Percentiles rank a stretch among this genome's conserved stretches.
Conservation (phyloP, 1,140 invertebrate species). For the Ladona fulva region DNA sequence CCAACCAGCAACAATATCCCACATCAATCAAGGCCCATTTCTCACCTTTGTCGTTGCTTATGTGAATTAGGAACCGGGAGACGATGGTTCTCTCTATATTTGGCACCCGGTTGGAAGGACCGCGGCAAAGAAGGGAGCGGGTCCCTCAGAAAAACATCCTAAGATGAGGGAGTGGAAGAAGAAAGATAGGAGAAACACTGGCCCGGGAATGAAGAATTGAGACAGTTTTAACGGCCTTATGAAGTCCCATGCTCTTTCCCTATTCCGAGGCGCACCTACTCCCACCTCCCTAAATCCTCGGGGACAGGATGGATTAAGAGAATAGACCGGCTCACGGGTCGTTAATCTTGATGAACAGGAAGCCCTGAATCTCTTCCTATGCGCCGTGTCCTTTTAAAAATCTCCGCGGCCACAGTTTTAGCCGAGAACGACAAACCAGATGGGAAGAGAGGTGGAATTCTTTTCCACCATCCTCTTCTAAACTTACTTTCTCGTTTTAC, state of each 20-base stretch:
- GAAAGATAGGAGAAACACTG: background rate
- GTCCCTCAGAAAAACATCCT: no score
- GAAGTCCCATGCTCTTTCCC: background rate
- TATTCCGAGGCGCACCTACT: background rate
- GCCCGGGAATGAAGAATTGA: constrained; percentile 3
- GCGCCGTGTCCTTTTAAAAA: background rate
- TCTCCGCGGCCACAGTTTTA: background rate
- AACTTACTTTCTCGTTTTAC: background rate
- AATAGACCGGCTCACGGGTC: background rate
- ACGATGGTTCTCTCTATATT: no score
- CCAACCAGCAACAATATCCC: no score
- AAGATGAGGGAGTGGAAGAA: no score
- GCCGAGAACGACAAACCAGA: background rate
- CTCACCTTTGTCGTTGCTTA: no score
- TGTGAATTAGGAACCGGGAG: no score
- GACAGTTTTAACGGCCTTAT: constrained; percentile 9
- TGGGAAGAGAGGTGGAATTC: background rate
- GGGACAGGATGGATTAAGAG: background rate
- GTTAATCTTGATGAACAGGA: constrained; percentile 5
- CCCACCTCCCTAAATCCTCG: background rate
- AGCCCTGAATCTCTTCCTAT: constrained; percentile 4
- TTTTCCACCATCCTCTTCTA: background rate
- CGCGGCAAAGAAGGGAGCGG: no score
- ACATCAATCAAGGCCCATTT: no score
- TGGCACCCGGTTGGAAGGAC: no score